Conservation (phyloP, 2,113 vertebrate genomes). For the Protobothrops mucrosquamatus region DNA sequence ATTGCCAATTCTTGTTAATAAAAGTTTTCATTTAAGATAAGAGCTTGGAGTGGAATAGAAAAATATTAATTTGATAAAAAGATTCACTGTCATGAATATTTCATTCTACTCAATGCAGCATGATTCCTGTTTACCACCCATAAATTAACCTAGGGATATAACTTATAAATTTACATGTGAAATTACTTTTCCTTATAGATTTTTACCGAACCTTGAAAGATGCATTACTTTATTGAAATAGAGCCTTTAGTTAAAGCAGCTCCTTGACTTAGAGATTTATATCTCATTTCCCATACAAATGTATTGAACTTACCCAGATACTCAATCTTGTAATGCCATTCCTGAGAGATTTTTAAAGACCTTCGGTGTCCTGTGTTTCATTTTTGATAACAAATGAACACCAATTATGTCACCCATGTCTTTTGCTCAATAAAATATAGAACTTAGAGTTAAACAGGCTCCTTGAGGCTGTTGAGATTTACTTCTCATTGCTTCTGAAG, state of each 20-base stretch:
- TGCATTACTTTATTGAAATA: slow-evolving; percentile 19
- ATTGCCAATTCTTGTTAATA: slow-evolving; percentile 6
- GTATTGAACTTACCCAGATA: not conserved
- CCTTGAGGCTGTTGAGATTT: not conserved
- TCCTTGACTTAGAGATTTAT: not conserved
- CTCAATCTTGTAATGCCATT: not conserved
- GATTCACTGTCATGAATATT: slow-evolving; percentile 30
- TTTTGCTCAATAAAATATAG: not conserved
- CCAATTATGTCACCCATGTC: not conserved
- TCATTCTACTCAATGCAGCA: slow-evolving; percentile 27
- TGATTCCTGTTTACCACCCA: slow-evolving; percentile 30
- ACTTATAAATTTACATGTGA: slow-evolving; percentile 30
- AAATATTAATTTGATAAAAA: slow-evolving; percentile 39
- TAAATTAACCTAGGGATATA: slow-evolving; percentile 39
- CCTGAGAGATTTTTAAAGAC: not conserved
- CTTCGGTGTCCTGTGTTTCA: not conserved
- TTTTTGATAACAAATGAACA: not conserved
- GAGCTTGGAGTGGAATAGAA: slow-evolving; percentile 16
- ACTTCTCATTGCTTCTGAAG: not conserved
- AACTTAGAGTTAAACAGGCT: not conserved
- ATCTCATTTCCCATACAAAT: not conserved
- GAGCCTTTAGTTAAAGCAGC: slow-evolving; percentile 16
- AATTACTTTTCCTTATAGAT: slow-evolving; percentile 32
- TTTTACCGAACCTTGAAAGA: slow-evolving; percentile 29
- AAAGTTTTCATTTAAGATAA: slow-evolving; percentile 16